Conservation (phyloP, 2,888 invertebrate species). For the Chironomus riparius region DNA sequence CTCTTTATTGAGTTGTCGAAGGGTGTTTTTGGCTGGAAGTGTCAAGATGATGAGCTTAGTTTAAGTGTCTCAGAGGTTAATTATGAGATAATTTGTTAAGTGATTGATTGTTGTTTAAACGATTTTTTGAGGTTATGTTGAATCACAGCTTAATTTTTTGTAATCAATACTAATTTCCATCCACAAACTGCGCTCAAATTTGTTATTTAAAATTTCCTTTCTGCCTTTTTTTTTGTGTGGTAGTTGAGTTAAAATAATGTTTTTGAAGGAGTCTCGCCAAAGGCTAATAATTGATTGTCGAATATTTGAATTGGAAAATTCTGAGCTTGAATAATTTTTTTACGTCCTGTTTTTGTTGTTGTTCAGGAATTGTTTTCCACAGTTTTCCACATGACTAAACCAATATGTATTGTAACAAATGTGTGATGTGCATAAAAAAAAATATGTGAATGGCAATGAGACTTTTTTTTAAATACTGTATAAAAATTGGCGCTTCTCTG, state of each 20-base stretch:
- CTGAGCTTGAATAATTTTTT: not conserved
- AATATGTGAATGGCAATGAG: not conserved
- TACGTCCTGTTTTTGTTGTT: not conserved
- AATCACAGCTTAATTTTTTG: not conserved
- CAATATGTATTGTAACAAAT: slow-evolving; percentile 8
- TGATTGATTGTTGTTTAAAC: too few relatives aligned
- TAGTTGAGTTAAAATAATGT: not conserved
- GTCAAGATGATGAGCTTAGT: too few relatives aligned
- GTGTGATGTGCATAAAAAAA: not conserved
- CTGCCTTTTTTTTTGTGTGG: not conserved
- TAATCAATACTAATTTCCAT: too few relatives aligned
- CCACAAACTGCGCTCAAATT: too few relatives aligned
- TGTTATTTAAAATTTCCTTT: not conserved
- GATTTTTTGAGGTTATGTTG: too few relatives aligned
- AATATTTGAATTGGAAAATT: slow-evolving; percentile 20
- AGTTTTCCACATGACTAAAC: slow-evolving; percentile 1
- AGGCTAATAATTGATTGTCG: slow-evolving; percentile 21
- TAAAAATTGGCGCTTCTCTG: slow-evolving; percentile 6
- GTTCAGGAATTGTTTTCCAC: not conserved
- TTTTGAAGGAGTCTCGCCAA: slow-evolving; percentile 8
- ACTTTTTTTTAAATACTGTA: not conserved
- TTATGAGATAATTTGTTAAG: too few relatives aligned
- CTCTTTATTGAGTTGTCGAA: too few relatives aligned
- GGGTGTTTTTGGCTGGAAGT: too few relatives aligned
- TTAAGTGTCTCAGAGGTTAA: too few relatives aligned